Evolutionary conservation across 2,113 vertebrate species (phyloP), one percentile per base, ranked within the genome.

Genomic region (Phaethornis superciliosus): DNA sequence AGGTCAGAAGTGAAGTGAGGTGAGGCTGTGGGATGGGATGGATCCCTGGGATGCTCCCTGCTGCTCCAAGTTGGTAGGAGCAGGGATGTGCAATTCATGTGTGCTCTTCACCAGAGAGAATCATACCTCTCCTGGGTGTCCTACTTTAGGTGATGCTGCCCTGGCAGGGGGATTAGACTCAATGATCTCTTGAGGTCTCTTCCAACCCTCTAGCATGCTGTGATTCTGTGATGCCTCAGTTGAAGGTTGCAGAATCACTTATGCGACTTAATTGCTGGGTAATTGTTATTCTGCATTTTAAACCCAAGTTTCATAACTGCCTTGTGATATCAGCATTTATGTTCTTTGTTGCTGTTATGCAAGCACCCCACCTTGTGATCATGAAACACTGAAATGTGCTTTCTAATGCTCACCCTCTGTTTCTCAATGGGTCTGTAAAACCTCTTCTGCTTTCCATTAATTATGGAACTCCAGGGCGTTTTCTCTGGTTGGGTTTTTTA

Each of bases 281-380:
- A 94, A 70, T 65, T 97, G 83, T 96, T 92, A 88, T 49, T 63
- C 69, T 69, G 75, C 58, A 68, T 91, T 87, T 91, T 88, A 95
- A 96, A 5, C 56, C 63, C 72, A 78, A 44, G 91, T 96, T 96
- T 94, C 78, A n/a, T 92, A 88, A 92, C 79, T 63, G 75, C 79
- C 95, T 86, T 94, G 86, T 94, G 93, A 79, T 93, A 81, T 10
- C 77, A 54, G 70, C 44, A 42, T 86, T 84, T 51, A 40, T 86
- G 62, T 91, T 89, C 81, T 67, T 68, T 82, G 81, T 84, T 64
- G 44, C 84, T 71, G 49, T 94, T 91, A 92, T 95, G 95, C 86
- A 96, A 97, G 86, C 93, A 80, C 81, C 83, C 93, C 91, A 96
- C 92, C 91, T 89, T 96, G 93, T 88, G 93, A 90, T 93, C 93